Conservation (phyloP, 1,140 invertebrate species). For the Atta colombica region DNA sequence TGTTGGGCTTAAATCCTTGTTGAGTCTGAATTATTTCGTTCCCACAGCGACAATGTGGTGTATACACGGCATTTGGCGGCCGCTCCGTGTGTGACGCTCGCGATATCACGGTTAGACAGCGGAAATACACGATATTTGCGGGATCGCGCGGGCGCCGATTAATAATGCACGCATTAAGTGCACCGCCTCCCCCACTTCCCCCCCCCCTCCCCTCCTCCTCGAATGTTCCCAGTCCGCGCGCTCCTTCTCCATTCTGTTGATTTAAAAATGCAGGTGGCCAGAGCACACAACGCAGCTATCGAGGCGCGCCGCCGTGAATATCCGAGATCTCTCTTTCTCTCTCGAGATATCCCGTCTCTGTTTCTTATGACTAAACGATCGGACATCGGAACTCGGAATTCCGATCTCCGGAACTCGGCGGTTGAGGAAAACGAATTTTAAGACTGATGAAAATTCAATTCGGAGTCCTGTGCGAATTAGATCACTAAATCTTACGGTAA, state of each 20-base stretch:
- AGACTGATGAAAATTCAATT: conserved; percentile 7
- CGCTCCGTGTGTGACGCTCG: background rate
- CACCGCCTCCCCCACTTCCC: conserved; percentile 71
- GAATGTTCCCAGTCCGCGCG: conserved; percentile 53
- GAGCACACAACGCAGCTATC: conserved; percentile 74
- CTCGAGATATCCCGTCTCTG: conserved; percentile 1
- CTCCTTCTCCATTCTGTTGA: conserved; percentile 76
- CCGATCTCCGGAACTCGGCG: too few species aligned
- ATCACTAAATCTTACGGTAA: background rate
- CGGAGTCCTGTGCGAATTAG: background rate
- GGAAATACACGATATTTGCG: conserved; percentile 9
- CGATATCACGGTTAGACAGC: background rate
- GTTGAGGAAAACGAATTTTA: background rate
- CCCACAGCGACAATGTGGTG: background rate
- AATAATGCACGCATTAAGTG: conserved; percentile 83
- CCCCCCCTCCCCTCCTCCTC: conserved; percentile 35
- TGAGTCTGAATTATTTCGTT: background rate
- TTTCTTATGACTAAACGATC: conserved; percentile 10
- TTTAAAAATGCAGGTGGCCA: conserved; percentile 81
- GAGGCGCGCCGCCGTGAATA: conserved; percentile 66
- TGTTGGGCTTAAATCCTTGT: too few species aligned
- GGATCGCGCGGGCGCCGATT: conserved; percentile 66
- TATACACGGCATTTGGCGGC: conserved; percentile 28
- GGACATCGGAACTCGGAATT: too few species aligned
- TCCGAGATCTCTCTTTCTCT: conserved; percentile 79